Base-by-base conservation (phyloP, 2,888 invertebrate genomes). In the Iselma pallidipennis region DNA sequence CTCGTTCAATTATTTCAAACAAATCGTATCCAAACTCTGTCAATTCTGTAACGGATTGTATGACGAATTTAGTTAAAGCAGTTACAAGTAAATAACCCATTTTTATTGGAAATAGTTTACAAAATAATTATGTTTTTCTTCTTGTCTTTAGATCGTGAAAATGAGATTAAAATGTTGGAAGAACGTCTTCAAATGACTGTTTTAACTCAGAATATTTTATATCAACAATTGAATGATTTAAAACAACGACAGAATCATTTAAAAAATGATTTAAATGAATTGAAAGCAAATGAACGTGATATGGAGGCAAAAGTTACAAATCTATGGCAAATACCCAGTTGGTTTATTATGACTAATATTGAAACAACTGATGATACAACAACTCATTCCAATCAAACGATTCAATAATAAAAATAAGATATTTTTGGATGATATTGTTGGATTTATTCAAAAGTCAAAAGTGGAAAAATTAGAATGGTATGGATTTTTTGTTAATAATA, bases 261-360 rank as follows among this genome's bases (percentile, higher is more conserved):
- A 28, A 78, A 78, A 62, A 76, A 70, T 59, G 76, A 80, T 61
- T 64, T 81, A 45, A 29, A 68, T 7, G 49, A 62, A 14, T 63
- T 79, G 51, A 78, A 78, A 60, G 76, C 78, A 29, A 66, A 74
- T 4, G 81, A 81, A 59, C 75, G 71, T 59, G 73, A 73, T 21
- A 74, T 81, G 66, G 80, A 82, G 61, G 68, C 60, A 26, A 71
- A 71, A 49, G 75, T 81, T 21, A 76, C 75, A 57, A 73, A 77
- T 58, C 71, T 82, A 55, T 81, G 81, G 81, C 79, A 80, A 65
- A 78, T 80, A 48, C 81, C 82, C 29, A 81, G 80, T 68, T 78
- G 77, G 71, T 82, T 80, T 69, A 75, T 81, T 63, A 77, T 78
- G 19, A 76, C 73, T 14, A 74, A 74, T 57, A 64, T 70, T 21